A percentile compares a stretch with the other conserved stretches of the same genome.
Evolutionary conservation across 2,888 invertebrate species (phyloP).

Genomic region (Agrotis ipsilon): DNA sequence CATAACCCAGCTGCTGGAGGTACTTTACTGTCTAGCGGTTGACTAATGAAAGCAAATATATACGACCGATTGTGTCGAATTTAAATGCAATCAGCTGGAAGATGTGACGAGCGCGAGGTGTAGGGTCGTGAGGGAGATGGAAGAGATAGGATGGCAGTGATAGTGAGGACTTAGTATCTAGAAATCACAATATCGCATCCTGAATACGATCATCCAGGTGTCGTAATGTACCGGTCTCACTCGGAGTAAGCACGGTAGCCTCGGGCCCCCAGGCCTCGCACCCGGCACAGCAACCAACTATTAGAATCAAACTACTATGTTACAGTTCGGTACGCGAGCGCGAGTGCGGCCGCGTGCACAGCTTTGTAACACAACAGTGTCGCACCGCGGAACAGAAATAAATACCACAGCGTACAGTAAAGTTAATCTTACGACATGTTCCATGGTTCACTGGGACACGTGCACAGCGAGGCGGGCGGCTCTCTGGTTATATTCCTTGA

Average conservation of each 20-base stretch:
- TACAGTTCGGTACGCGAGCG: constrained; percentile 17
- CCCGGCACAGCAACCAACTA: constrained; percentile 27
- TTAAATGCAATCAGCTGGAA: constrained; percentile 56
- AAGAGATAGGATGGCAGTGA: constrained; percentile 55
- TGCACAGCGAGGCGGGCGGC: constrained; percentile 78
- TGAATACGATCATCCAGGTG: constrained; percentile 23
- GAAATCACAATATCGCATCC: constrained; percentile 57
- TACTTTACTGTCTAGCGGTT: constrained; percentile 65
- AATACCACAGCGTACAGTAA: constrained; percentile 62
- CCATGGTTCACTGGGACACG: constrained; percentile 72
- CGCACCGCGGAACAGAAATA: constrained; percentile 52
- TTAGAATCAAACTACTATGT: constrained; percentile 39
- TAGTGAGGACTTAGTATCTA: constrained; percentile 61
- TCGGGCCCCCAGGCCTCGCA: constrained; percentile 33
- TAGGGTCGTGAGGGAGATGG: constrained; percentile 26
- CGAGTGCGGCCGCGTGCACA: constrained; percentile 2
- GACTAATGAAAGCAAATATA: constrained; percentile 56
- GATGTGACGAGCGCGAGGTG: constrained; percentile 33
- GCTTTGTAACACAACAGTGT: constrained; percentile 24
- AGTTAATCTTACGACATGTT: constrained; percentile 64
- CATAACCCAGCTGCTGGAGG: constrained; percentile 68
- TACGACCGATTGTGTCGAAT: constrained; percentile 63
- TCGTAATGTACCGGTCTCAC: constrained; percentile 34
- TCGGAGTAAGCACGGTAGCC: constrained; percentile 9
- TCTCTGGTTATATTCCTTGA: constrained; percentile 84